Evolutionary conservation across 2,797 vertebrate genomes (phyloP).

Genomic region (Sebastes iracundus): DNA sequence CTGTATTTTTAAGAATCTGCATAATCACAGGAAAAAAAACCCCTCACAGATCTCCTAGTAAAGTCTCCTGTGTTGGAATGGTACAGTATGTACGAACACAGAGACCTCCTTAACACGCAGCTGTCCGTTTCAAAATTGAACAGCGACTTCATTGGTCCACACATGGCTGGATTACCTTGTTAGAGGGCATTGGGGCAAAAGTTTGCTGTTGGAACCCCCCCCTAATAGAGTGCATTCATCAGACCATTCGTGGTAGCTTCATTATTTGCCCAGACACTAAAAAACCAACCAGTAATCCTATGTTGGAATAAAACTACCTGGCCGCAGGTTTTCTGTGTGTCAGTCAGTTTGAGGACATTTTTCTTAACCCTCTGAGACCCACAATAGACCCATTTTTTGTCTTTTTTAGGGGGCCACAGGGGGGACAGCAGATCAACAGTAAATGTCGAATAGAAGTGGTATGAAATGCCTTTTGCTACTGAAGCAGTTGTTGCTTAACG

Average conservation of each 20-base stretch:
- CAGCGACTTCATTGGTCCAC: not conserved
- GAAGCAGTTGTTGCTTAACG: no score
- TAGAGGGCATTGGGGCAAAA: not conserved
- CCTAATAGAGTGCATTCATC: not conserved
- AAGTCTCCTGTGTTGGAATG: not conserved
- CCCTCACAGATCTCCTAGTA: not conserved
- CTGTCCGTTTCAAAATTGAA: not conserved
- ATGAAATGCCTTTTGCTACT: no score
- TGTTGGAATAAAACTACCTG: not conserved
- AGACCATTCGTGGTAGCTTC: not conserved
- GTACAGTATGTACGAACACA: not conserved
- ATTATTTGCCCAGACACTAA: not conserved
- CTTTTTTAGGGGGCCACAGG: no score
- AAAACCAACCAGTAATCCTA: not conserved
- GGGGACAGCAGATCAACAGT: no score
- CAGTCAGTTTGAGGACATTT: not conserved
- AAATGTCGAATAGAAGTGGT: no score
- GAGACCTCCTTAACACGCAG: not conserved
- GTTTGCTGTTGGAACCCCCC: not conserved
- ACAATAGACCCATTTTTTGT: no score
- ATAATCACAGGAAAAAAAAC: not conserved
- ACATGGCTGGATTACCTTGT: not conserved
- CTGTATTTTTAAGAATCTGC: slow-evolving; percentile 13
- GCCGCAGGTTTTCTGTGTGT: not conserved
- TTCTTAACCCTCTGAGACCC: no score